Conservation (phyloP, 2,888 invertebrate genomes). For the Dichetophora obliterata region DNA sequence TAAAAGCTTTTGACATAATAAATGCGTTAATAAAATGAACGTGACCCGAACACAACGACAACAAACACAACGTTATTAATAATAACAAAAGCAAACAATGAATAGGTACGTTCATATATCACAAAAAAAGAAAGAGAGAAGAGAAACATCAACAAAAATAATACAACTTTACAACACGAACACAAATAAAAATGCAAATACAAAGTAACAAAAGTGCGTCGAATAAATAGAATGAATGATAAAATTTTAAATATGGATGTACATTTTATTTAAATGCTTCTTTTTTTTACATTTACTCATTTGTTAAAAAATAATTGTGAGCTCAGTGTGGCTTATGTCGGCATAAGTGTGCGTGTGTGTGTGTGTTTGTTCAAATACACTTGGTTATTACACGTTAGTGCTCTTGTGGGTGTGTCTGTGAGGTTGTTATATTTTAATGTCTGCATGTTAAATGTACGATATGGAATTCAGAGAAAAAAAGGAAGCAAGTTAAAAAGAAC, state of each 20-base stretch:
- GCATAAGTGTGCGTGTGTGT: too few species aligned
- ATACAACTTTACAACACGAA: background rate
- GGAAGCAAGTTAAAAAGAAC: background rate
- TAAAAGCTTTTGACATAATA: conserved; percentile 53
- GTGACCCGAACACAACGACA: conserved; percentile 6
- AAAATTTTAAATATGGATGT: background rate
- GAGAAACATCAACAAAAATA: background rate
- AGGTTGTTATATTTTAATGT: background rate
- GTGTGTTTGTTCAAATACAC: background rate
- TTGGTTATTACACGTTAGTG: background rate
- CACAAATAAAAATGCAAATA: background rate
- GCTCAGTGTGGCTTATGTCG: background rate
- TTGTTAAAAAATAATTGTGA: conserved; percentile 10
- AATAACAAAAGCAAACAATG: too few species aligned
- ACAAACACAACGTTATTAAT: too few species aligned
- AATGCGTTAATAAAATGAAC: conserved; percentile 49
- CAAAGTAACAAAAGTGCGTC: background rate
- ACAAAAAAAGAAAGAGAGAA: background rate
- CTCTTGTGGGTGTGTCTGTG: conserved; percentile 10
- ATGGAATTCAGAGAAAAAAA: background rate
- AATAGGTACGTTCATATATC: background rate
- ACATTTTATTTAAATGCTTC: conserved; percentile 8
- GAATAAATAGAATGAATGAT: background rate
- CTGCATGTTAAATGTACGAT: conserved; percentile 1
- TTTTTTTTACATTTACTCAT: conserved; percentile 6